Evolutionary conservation across 2,888 invertebrate species (phyloP), one percentile per base, ranked within the genome.

Genomic region (Chrysopilus asiliformis): DNA sequence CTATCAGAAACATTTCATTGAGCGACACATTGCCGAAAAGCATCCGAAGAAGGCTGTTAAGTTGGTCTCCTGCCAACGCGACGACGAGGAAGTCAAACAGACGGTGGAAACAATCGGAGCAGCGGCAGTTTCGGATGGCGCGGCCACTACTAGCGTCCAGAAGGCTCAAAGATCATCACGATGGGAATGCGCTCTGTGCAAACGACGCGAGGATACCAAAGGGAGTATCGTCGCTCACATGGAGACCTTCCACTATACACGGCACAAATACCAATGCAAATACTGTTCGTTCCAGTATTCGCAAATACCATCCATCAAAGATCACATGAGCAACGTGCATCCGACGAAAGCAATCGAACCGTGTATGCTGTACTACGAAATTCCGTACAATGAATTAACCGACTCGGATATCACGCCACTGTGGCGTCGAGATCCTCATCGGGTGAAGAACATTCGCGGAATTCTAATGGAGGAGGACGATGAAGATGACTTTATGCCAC

Each of bases 181-280:
- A 18, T 49, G 44, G 43, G 43, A 43, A 7, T 46, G 49, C n/a
- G 45, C 47, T 0, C 3, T 56, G 2, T 56, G 50, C 32, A 53
- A 52, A 31, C 44, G 37, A 10, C 51, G 49, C 37, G 43, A 42
- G 1, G 24, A 2, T 2, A 50, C 30, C 1, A 43, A 38, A 28
- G 45, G 45, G 6, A 43, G 40, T 15, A 55, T 55, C 10, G 29
- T 38, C 0, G 9, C 19, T 0, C 55, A 56, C 34, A 48, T 47
- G 6, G 32, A 24, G 6, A 1, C 14, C 1, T 8, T 22, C 2
- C 86, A 87, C 51, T 66, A 70, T 19, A 68, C 78, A 2, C 74
- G 72, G 40, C 67, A 70, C 49, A 81, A 80, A 45, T 84, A 68
- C 55, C 77, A 76, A 48, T 86, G 86, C 50, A 68, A 68, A 0